Base-by-base conservation (phyloP, 1,140 invertebrate genomes). In the Drosophila fuyamai region DNA sequence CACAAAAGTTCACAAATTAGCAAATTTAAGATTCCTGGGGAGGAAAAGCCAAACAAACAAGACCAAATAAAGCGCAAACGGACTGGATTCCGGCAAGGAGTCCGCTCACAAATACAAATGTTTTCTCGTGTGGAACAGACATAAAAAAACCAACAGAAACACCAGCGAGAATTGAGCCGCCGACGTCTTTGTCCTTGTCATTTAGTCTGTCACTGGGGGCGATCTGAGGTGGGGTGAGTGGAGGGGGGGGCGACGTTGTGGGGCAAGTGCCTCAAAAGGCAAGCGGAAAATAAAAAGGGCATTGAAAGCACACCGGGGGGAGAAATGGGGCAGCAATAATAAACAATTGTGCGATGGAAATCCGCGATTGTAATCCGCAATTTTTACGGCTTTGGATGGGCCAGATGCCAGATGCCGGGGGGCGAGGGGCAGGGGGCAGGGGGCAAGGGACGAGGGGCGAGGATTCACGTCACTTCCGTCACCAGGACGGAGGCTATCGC, bases 321-420 rank as follows among this genome's bases (percentile, higher is more conserved):
- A 74, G 62, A 77, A 82, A 78, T 76, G 61, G 65, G 62, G 79
- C 66, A 76, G 83, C 83, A 86, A 86, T 81, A 86, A 86, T 82
- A 86, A 90, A 85, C 88, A 91, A 88, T 86, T 86, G 83, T 86
- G 70, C 79, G 83, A 82, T 91, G 81, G 83, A 91, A 91, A 86
- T 91, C 89, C 84, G 89, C 90, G 89, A 91, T 91, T 89, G 89
- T 91, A 91, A 91, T 91, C 90, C 90, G 89, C 90, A 91, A 91
- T 91, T 91, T 91, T 91, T 91, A 90, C 90, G 84, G 90, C 90
- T 91, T 91, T 83, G 48, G 76, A 83, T 71, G 63, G 63, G 56
- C 41, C 44, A 32, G 8, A 32, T 32, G 66, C 32, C 50, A 48
- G 29, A 8, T 32, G 36, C 40, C 40, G 29, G 29, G 40, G 43